Conservation (phyloP, 2,888 invertebrate species). For the Homarus gammarus region DNA sequence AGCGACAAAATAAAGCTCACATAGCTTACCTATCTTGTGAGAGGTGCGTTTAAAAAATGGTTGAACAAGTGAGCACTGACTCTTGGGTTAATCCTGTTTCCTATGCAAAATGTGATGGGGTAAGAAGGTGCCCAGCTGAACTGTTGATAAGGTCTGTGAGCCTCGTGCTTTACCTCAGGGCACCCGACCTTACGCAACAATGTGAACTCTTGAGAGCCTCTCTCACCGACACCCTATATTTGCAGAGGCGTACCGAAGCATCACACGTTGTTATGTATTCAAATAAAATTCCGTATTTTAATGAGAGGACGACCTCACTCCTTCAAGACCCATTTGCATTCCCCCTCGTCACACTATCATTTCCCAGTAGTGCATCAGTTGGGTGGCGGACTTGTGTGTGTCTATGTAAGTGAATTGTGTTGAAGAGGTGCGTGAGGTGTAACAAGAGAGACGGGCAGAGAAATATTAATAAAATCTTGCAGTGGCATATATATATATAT, state of each 20-base stretch:
- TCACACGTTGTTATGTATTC: not conserved
- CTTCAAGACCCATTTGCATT: not conserved
- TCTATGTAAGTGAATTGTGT: no score
- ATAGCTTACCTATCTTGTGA: not conserved
- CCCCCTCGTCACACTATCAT: not conserved
- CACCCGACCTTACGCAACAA: not conserved
- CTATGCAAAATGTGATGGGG: not conserved
- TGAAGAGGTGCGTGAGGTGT: no score
- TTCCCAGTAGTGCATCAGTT: no score
- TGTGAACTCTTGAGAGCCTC: not conserved
- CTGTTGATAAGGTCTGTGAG: not conserved
- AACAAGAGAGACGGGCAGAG: no score
- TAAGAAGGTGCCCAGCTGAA: not conserved
- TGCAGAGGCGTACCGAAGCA: not conserved
- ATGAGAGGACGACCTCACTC: not conserved
- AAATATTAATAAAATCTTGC: no score
- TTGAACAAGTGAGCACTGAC: not conserved
- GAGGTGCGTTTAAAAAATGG: not conserved
- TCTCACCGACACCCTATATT: not conserved
- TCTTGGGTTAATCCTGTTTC: not conserved
- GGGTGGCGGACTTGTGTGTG: no score
- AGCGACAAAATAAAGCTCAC: not conserved
- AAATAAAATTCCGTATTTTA: not conserved
- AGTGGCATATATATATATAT: constrained; percentile 6
- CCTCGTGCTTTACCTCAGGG: not conserved